A percentile compares a stretch with the other conserved stretches of the same genome.
These are phyloP conservation scores for Zhuqinia jingwanae DNA, from an alignment of 2,888 invertebrate species.

Conservation along the genomic window DNA sequence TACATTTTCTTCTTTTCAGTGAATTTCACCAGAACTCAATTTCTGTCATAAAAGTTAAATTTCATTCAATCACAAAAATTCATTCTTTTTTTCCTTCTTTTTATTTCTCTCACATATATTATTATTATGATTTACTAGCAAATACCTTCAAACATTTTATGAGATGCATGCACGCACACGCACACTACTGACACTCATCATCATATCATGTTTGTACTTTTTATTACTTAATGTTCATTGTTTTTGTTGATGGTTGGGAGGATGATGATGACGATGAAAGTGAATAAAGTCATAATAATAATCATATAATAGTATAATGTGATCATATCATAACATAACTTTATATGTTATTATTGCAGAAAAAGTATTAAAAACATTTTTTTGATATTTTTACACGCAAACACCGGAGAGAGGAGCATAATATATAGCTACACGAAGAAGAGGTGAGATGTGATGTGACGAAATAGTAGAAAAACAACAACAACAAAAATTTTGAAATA, in stretches of 20 bases:
- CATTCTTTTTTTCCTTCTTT: conserved; percentile 19
- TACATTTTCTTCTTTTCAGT: conserved; percentile 41
- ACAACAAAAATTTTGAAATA: background rate
- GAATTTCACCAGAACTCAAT: conserved; percentile 41
- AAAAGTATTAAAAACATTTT: conserved; percentile 12
- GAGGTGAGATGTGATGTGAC: background rate
- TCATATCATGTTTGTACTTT: too few relatives aligned
- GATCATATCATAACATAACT: background rate
- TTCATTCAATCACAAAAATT: conserved; percentile 46
- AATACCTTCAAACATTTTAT: conserved; percentile 27
- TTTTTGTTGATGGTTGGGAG: conserved; percentile 18
- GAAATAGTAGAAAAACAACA: conserved; percentile 57
- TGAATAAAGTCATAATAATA: conserved; percentile 44
- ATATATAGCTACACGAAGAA: background rate
- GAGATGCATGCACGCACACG: conserved; percentile 42
- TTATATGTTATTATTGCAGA: background rate
- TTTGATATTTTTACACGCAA: background rate
- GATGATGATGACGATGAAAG: conserved; percentile 48
- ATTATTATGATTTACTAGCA: conserved; percentile 40
- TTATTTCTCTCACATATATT: background rate
- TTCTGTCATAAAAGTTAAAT: conserved; percentile 53
- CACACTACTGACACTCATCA: background rate
- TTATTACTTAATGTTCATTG: conserved; percentile 3
- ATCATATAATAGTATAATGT: background rate
- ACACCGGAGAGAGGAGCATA: too few relatives aligned